phyloP scores from a whole-genome alignment of 2,113 vertebrate genomes.

The Hypomesus transpacificus region DNA sequence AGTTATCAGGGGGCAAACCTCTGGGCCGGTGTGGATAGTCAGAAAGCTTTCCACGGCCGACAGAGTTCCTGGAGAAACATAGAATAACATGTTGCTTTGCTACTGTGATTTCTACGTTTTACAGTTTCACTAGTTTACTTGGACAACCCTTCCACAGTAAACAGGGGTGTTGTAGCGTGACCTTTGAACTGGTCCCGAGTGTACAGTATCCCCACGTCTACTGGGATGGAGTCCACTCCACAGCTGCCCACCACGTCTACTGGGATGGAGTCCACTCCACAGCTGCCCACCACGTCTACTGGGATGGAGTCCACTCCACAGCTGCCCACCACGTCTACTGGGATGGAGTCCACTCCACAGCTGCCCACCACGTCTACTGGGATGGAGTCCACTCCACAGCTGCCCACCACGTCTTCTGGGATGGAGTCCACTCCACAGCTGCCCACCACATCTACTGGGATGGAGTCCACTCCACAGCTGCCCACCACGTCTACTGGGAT shows the following conservation, averaged over 20 bases:
- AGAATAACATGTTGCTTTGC: background rate
- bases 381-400: slow-evolving; percentile 91
- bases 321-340: slow-evolving; percentile 88
- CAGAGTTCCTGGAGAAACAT: slow-evolving; percentile 72
- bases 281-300: slow-evolving; percentile 87
- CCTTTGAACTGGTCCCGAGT: slow-evolving; percentile 84
- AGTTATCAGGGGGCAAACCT: slow-evolving; percentile 62
- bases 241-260: slow-evolving; percentile 88
- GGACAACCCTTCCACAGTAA: background rate
- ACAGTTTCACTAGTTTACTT: background rate
- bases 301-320: slow-evolving; percentile 91
- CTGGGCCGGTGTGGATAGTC: slow-evolving; percentile 69
- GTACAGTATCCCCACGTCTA: slow-evolving; percentile 84
- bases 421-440: slow-evolving; percentile 93
- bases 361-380: slow-evolving; percentile 89
- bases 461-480: slow-evolving; percentile 91
- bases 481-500: slow-evolving; percentile 88
- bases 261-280: slow-evolving; percentile 91
- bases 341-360: slow-evolving; percentile 91
- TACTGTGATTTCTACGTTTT: background rate
- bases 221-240: slow-evolving; percentile 90
- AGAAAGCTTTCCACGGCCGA: slow-evolving; percentile 86
- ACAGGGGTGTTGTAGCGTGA: slow-evolving; percentile 35
- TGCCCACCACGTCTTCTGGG: slow-evolving; percentile 86
- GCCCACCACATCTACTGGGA: slow-evolving; percentile 86